Evolutionary conservation across 2,797 vertebrate species (phyloP), one percentile per base, ranked within the genome.

Genomic region (Columba guinea): DNA sequence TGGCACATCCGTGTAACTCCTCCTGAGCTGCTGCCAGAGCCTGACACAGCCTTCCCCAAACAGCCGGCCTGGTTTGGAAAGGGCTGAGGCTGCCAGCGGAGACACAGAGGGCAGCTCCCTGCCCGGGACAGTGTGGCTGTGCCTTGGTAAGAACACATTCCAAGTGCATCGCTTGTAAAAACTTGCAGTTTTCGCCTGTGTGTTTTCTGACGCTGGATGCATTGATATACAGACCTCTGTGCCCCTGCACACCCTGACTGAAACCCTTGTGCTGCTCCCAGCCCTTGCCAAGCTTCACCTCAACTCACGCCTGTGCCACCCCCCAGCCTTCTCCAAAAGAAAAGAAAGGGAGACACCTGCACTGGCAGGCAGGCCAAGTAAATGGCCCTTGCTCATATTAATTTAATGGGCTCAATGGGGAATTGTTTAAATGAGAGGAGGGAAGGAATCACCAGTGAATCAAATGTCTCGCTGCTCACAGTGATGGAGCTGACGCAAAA

Each of bases 351-450:
- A 90, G 74, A 93, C 85, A 84, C 87, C 94, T 92, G 56, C 0
- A 5, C 35, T 3, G 3, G 69, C 78, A 81, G 64, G 63, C 89
- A 52, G 49, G 71, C 59, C 84, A 65, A 59, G 69, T 55, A 73
- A 80, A 69, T 69, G 28, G 67, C 46, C 58, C 62, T 80, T 65
- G 58, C 49, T 70, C 46, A 71, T 76, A 89, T 92, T 83, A 93
- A 77, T 84, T 92, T 92, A 92, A 95, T 92, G 79, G 44, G 67
- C 74, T 93, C 87, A 60, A n/a, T 49, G 64, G 84, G 70, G 76
- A 92, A 97, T 96, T 95, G 91, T 79, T 95, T 96, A 95, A 96
- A 97, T 73, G 92, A 94, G 92, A 65, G 52, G 75, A 75, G n/a
- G 26, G 83, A 95, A 85, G 77, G 69, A 60, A 89, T 59, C 0